phyloP scores from a whole-genome alignment of 2,113 vertebrate genomes.

The Tetraodon nigroviridis region DNA sequence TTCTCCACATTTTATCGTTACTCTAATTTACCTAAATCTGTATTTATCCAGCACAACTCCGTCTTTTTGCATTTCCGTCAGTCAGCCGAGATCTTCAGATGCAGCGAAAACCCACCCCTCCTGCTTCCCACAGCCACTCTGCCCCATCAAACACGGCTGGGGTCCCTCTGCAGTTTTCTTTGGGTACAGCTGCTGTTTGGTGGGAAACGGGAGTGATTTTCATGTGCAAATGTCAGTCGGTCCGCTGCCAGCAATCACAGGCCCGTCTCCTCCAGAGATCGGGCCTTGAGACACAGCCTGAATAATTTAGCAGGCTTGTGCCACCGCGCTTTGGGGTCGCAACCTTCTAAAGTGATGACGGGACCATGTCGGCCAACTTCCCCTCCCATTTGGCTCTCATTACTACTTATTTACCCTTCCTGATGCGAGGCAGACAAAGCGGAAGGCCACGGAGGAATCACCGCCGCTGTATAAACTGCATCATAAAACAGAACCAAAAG shows the following conservation, averaged over 20 bases:
- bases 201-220: slow-evolving; percentile 73
- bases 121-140: background rate
- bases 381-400: slow-evolving; percentile 71
- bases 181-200: slow-evolving; percentile 69
- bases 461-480: slow-evolving; percentile 65
- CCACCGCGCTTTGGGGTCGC: slow-evolving; percentile 73
- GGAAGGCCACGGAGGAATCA: slow-evolving; percentile 56
- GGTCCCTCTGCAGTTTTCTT: slow-evolving; percentile 69
- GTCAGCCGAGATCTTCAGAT: background rate
- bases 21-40: slow-evolving; percentile 40
- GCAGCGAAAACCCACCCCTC: no score
- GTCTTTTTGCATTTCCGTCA: slow-evolving; percentile 10
- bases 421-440: slow-evolving; percentile 68
- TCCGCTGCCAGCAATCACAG: slow-evolving; percentile 78
- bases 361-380: slow-evolving; percentile 68
- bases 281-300: slow-evolving; percentile 71
- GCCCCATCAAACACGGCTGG: slow-evolving; percentile 10
- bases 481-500: slow-evolving; percentile 60
- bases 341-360: slow-evolving; percentile 81
- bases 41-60: slow-evolving; percentile 11
- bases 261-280: slow-evolving; percentile 72
- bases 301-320: slow-evolving; percentile 81
- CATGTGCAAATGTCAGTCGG: slow-evolving; percentile 84
- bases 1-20: slow-evolving; percentile 50
- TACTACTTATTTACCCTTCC: slow-evolving; percentile 76